phyloP scores from a whole-genome alignment of 23 tunicate genomes.

The Trididemnum miniatum region DNA sequence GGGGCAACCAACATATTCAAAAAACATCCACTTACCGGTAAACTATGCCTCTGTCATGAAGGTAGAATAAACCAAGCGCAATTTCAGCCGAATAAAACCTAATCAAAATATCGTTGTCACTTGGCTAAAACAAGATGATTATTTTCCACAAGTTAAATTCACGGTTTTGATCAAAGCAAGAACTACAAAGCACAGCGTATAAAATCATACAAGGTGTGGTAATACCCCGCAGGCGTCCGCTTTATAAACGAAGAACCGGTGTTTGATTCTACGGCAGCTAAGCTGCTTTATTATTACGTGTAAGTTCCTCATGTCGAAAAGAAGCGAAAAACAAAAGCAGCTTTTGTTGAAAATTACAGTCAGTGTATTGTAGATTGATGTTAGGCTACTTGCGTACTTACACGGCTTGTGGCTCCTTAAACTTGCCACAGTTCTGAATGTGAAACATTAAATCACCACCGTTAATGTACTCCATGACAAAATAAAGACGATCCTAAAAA shows the following conservation, averaged over 20 bases:
- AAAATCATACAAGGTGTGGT: too few relatives aligned
- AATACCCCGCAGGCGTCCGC: too few relatives aligned
- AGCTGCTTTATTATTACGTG: neutral
- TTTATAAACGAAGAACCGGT: too few relatives aligned
- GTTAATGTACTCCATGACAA: conserved; percentile 95
- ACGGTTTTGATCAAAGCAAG: neutral
- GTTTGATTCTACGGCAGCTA: too few relatives aligned
- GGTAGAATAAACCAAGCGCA: conserved; percentile 88
- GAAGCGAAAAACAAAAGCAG: neutral
- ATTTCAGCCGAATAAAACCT: conserved; percentile 98
- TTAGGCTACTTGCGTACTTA: conserved; percentile 34
- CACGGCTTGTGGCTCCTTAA: conserved; percentile 98
- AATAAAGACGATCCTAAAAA: conserved; percentile 86
- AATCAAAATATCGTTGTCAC: neutral
- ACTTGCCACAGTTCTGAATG: conserved; percentile 87
- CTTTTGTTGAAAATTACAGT: too few relatives aligned
- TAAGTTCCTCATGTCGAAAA: neutral
- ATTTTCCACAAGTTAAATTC: neutral
- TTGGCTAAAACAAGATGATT: neutral
- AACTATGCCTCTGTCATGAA: conserved; percentile 89
- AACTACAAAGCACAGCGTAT: too few relatives aligned
- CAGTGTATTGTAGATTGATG: too few relatives aligned
- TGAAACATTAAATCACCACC: conserved; percentile 98
- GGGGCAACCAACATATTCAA: too few relatives aligned
- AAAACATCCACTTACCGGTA: conserved; percentile 95